Evolutionary conservation across 2,888 invertebrate genomes (phyloP).

Genomic region (Cepaea hortensis): DNA sequence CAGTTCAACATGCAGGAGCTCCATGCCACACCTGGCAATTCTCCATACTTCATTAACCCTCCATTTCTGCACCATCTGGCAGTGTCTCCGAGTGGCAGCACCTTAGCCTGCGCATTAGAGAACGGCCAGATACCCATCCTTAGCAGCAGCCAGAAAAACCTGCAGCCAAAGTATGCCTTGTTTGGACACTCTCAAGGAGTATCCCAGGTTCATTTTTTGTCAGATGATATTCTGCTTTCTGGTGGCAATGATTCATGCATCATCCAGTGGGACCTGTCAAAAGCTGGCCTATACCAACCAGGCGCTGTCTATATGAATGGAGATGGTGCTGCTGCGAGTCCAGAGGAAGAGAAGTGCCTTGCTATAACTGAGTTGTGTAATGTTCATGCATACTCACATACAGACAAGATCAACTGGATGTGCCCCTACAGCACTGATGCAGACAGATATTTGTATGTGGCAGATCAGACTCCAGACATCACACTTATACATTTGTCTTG

Average conservation of each 20-base stretch:
- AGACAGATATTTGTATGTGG: constrained; percentile 62
- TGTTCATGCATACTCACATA: constrained; percentile 60
- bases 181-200: constrained; percentile 72
- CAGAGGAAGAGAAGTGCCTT: constrained; percentile 58
- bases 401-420: constrained; percentile 73
- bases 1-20: constrained; percentile 72
- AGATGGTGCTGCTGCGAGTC: constrained; percentile 43
- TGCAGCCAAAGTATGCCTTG: constrained; percentile 63
- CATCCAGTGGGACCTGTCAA: constrained; percentile 68
- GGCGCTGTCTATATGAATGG: constrained; percentile 47
- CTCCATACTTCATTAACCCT: constrained; percentile 72
- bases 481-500: constrained; percentile 54
- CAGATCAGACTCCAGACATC: constrained; percentile 69
- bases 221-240: constrained; percentile 62
- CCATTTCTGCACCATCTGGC: constrained; percentile 72
- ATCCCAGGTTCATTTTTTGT: constrained; percentile 72
- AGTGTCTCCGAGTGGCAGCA: constrained; percentile 60
- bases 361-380: constrained; percentile 60
- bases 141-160: constrained; percentile 63
- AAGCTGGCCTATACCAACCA: constrained; percentile 55
- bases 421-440: constrained; percentile 59
- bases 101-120: constrained; percentile 70
- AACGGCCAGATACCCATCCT: constrained; percentile 72
- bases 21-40: constrained; percentile 61
- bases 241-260: constrained; percentile 72